Base-by-base conservation (phyloP, 2,113 vertebrate genomes). In the Azemiops feae region DNA sequence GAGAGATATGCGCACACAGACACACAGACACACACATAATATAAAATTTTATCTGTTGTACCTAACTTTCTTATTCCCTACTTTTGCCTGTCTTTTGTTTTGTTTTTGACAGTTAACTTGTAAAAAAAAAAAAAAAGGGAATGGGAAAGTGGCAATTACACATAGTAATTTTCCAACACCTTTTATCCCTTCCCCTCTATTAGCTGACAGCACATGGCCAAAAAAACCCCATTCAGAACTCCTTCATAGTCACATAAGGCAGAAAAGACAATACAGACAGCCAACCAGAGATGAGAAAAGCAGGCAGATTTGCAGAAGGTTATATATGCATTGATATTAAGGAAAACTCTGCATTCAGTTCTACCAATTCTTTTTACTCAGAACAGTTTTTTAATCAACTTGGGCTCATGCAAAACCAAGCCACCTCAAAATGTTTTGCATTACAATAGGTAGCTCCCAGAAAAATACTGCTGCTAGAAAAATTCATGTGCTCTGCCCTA, bases 1-100 rank as follows among this genome's bases (percentile, higher is more conserved):
- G 30, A 69, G 3, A 69, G 30, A 69, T 12, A 69, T n/a, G 27
- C 0, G 4, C 60, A 5, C 9, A 11, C 4, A 10, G 0, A 0
- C 18, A 39, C 16, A 74, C 16, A 74, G 2, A 74, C 5, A 18
- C 55, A 57, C 5, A 57, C 5, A 55, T 18, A 74, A 69, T 34
- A 74, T 74, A 74, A 74, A 74, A 39, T 34, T 39, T 34, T 39
- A 34, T 16, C 64, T 81, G 18, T 39, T 81, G 14, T 39, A 81
- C 69, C n/a, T 39, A 39, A 39, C 34, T 81, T 74, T 74, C 69
- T 74, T 34, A 74, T 34, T 20, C 69, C 34, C 34, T 81, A 6
- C 16, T 39, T 81, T 81, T 81, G 30, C n/a, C 69, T 39, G 2
- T 8, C 34, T 81, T 81, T 81, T 81, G 34, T 81, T 81, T 81